Base-by-base conservation (phyloP, 1,140 invertebrate species). In the Caenorhabditis remanei region DNA sequence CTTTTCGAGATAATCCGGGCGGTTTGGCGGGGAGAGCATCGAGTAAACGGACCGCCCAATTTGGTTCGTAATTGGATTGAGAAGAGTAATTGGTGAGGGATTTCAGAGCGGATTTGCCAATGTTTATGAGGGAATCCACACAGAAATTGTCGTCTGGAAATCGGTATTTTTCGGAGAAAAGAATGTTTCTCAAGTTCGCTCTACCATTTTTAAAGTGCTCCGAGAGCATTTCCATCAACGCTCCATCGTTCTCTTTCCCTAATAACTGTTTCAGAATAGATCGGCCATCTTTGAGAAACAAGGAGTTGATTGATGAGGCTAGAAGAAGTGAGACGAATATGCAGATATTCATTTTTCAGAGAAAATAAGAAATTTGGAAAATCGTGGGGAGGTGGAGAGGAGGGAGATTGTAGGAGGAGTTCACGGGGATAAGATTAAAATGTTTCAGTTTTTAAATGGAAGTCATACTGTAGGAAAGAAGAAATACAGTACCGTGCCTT, bases 1-100 rank as follows among this genome's bases (percentile, higher is more conserved):
- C 85, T 79, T 79, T 79, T 24, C 71, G n/a, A 4, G 46, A 50
- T 50, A 79, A 53, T 24, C 71, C 71, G 5, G 71, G n/a, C 24
- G 71, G 71, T 50, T 79, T 79, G 7, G 71, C 53, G n/a, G 71
- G 71, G 9, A 79, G 46, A n/a, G 71, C 43, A 79, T 79, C 71
- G n/a, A 79, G 7, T 0, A 79, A 24, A 32, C 71, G 71, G n/a
- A 75, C 41, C n/a, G 41, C 67, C 67, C 67, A 75, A 32, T 48
- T 75, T 4, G 46, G n/a, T 24, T 79, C 71, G 21, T 24, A 53
- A 53, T 13, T 4, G 9, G 67, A 19, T 7, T 46, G 6, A 46
- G 43, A 32, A 2, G 40, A 9, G 46, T 41, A 50, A 9, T 67
- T 40, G 9, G 63, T 40, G 6, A 67, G 32, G 9, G 21, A 67